Evolutionary conservation across 2,888 invertebrate species (phyloP).

Genomic region (Tyria jacobaeae): DNA sequence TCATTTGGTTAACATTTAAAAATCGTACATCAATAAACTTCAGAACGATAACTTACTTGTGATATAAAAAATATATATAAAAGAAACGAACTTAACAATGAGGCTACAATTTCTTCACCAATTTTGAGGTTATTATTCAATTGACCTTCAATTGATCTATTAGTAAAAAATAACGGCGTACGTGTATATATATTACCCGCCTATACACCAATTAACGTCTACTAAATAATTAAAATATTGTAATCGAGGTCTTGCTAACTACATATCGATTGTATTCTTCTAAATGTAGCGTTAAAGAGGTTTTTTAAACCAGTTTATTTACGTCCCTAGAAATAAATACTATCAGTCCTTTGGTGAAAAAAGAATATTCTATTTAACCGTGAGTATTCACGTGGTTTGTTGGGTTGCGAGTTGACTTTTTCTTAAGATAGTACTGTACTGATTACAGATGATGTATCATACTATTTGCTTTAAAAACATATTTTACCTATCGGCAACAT

Average conservation of each 20-base stretch:
- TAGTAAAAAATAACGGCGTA: neutral
- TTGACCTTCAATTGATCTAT: neutral
- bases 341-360: too few species aligned
- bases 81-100: conserved; percentile 11
- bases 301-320: too few species aligned
- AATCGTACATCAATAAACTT: neutral
- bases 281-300: too few species aligned
- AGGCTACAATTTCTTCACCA: conserved; percentile 2
- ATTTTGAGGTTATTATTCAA: conserved; percentile 11
- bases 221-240: neutral
- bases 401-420: too few species aligned
- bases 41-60: neutral
- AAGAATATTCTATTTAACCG: too few species aligned
- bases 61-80: neutral
- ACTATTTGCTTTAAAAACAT: too few species aligned
- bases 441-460: too few species aligned
- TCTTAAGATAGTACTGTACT: too few species aligned
- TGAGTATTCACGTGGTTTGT: too few species aligned
- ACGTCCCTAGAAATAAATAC: too few species aligned
- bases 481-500: too few species aligned
- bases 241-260: neutral
- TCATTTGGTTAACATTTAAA: too few species aligned
- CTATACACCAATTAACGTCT: conserved; percentile 22
- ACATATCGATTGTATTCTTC: neutral
- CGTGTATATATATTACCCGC: conserved; percentile 2